A percentile compares a stretch with the other conserved stretches of the same genome.
These are phyloP conservation scores for Calliopsis andreniformis DNA, from an alignment of 1,140 invertebrate species.

Conservation along the genomic window DNA sequence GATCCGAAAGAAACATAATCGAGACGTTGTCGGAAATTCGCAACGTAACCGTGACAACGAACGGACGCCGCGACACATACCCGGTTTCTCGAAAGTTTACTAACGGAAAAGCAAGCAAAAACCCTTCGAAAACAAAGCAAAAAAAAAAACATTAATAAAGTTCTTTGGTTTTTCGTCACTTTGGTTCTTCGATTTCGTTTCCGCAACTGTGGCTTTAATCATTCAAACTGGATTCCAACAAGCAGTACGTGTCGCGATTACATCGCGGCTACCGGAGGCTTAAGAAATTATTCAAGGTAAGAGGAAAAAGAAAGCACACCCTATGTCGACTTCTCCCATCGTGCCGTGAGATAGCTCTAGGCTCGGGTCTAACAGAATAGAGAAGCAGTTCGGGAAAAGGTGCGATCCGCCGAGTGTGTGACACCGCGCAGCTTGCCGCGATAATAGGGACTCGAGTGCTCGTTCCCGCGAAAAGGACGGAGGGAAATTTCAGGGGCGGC, in stretches of 20 bases:
- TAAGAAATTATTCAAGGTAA: constrained; percentile 82
- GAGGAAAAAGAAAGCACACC: constrained; percentile 33
- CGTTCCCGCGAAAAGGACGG: constrained; percentile 3
- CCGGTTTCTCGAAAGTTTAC: constrained; percentile 46
- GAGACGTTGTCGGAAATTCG: constrained; percentile 61
- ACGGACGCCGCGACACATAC: constrained; percentile 58
- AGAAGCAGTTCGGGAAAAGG: neutral
- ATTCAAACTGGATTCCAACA: constrained; percentile 82
- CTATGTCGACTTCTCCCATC: no score
- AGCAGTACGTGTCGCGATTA: constrained; percentile 81
- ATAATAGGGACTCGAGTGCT: neutral
- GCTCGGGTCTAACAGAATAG: constrained; percentile 2
- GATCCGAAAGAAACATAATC: constrained; percentile 61
- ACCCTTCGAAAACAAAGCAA: neutral
- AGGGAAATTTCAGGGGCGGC: constrained; percentile 5
- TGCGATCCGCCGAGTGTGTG: constrained; percentile 24
- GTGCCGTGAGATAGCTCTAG: no score
- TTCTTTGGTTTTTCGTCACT: constrained; percentile 43
- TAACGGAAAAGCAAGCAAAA: constrained; percentile 6
- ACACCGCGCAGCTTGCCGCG: neutral
- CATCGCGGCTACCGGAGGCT: constrained; percentile 81
- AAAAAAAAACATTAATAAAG: neutral
- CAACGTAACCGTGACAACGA: constrained; percentile 34
- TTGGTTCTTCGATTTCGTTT: constrained; percentile 62
- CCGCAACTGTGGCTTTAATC: constrained; percentile 78